Base-by-base conservation (phyloP, 2,888 invertebrate genomes). In the Troides oblongomaculatus region DNA sequence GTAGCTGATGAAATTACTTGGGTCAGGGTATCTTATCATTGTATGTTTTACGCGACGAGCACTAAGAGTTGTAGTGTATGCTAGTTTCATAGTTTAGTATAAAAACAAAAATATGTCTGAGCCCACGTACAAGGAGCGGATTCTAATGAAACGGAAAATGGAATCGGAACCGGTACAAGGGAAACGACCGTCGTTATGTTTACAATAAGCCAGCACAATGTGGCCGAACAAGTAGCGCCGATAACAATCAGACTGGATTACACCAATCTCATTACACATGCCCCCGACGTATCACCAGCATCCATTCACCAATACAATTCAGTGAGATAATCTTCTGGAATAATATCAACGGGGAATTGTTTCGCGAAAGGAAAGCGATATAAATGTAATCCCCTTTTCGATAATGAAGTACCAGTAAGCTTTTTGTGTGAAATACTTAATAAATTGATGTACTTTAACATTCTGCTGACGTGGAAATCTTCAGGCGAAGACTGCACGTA, bases 221-320 rank as follows among this genome's bases (percentile, higher is more conserved):
- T 72, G 66, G 64, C 66, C 69, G 36, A 63, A 72, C 70, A 71
- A 71, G 69, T 70, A 59, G 69, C 71, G 53, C 30, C 65, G 70
- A 64, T 72, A 74, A 64, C 71, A 64, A 73, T 75, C 68, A 62
- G 58, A 69, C 66, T 71, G 71, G 72, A 72, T 73, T 70, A 72
- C 64, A 73, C 66, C 68, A 63, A 71, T 66, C 74, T 73, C 73
- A 74, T 75, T 76, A 74, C 74, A 71, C 72, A 74, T 74, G 73
- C 74, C 71, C 70, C 72, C 71, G 71, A 72, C 74, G 74, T 74
- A 46, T 46, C 46, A 46, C 61, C 62, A 30, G 5, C 30, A 66
- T 70, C 60, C 59, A 69, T 72, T 70, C 70, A 73, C 69, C 68
- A 72, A 74, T 74, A 74, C 74, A 73, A 74, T 75, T 75, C 72